Percentiles rank a stretch among this genome's conserved stretches.
These are phyloP conservation scores for Drosophila trapezifrons DNA, from an alignment of 1,140 invertebrate genomes.

Conservation along the genomic window DNA sequence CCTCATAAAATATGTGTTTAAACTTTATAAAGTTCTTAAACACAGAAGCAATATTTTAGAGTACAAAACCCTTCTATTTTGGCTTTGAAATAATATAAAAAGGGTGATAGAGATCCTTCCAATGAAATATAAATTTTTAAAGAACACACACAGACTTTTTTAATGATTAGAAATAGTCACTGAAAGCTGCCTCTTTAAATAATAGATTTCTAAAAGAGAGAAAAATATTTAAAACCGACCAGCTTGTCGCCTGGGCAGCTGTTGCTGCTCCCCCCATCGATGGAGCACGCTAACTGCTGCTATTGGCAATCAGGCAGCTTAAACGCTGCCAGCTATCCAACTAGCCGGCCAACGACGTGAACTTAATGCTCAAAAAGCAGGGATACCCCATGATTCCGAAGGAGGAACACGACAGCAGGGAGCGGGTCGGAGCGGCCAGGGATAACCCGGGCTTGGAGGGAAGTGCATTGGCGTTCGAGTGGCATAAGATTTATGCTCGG, in stretches of 20 bases:
- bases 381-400: conserved; percentile 14
- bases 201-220: background rate
- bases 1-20: background rate
- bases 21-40: background rate
- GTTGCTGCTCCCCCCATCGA: conserved; percentile 48
- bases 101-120: too few relatives aligned
- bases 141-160: too few relatives aligned
- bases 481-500: conserved; percentile 74
- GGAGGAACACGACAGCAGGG: background rate
- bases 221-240: conserved; percentile 20
- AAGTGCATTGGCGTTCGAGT: conserved; percentile 68
- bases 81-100: too few relatives aligned
- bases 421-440: background rate
- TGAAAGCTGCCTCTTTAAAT: fast-evolving
- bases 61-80: too few relatives aligned
- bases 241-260: conserved; percentile 71
- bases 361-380: conserved; percentile 73
- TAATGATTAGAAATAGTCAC: background rate
- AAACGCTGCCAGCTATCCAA: conserved; percentile 43
- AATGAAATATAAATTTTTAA: too few relatives aligned
- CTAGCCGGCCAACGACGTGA: conserved; percentile 56
- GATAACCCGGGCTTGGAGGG: conserved; percentile 1
- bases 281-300: conserved; percentile 45
- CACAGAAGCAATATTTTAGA: background rate
- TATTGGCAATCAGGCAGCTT: conserved; percentile 63